Conservation (phyloP, 2,888 invertebrate genomes). For the Brenthis daphne region DNA sequence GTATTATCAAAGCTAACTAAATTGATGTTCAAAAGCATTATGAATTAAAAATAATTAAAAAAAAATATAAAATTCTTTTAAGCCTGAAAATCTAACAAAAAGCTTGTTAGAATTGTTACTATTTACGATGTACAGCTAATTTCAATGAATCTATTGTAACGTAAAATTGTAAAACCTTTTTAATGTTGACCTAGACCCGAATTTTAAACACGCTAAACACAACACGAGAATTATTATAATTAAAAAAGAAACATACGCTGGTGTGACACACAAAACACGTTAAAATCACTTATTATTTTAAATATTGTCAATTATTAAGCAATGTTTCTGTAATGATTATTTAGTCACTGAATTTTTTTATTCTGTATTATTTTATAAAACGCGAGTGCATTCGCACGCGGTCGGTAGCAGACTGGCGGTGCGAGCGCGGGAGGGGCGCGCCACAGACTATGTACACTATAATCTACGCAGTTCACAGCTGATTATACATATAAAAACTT, state of each 20-base stretch:
- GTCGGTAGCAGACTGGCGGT: constrained; percentile 38
- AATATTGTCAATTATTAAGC: constrained; percentile 17
- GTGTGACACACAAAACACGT: constrained; percentile 13
- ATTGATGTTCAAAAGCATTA: neutral
- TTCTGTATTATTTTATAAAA: neutral
- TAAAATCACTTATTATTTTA: constrained; percentile 17
- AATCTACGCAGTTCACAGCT: constrained; percentile 33
- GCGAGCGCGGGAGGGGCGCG: constrained; percentile 27
- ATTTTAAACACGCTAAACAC: constrained; percentile 32
- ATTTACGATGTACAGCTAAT: neutral
- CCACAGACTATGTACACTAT: constrained; percentile 23
- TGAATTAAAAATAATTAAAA: neutral
- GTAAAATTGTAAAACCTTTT: constrained; percentile 28
- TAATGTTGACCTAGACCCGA: constrained; percentile 33
- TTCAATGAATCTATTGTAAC: constrained; percentile 20
- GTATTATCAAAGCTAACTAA: no score
- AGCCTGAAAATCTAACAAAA: no score
- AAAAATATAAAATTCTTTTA: neutral
- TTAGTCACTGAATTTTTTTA: constrained; percentile 21
- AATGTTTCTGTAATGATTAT: constrained; percentile 24
- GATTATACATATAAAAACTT: constrained; percentile 37
- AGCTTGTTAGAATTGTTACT: neutral
- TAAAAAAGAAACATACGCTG: constrained; percentile 31
- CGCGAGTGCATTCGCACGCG: constrained; percentile 32
- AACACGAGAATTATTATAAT: constrained; percentile 28